Evolutionary conservation across 2,888 invertebrate species (phyloP).

Genomic region (Leptinotarsa haldemani): DNA sequence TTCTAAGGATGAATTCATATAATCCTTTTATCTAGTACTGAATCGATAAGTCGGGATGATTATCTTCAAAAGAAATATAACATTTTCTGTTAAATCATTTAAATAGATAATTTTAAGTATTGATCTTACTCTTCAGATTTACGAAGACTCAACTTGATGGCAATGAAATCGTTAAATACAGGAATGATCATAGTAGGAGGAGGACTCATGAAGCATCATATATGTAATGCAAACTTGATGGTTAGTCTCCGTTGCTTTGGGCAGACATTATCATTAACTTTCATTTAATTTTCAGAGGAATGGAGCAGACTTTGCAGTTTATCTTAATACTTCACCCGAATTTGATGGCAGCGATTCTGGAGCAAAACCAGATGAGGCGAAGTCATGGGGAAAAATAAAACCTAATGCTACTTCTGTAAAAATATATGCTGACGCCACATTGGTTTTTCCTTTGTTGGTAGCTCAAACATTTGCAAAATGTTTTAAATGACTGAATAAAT

Average conservation of each 20-base stretch:
- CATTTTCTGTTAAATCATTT: not conserved
- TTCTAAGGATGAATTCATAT: no score
- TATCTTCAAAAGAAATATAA: no score
- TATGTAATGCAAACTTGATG: conserved; percentile 99
- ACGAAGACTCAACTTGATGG: conserved; percentile 89
- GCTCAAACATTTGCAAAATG: conserved; percentile 93
- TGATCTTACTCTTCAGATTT: conserved; percentile 74
- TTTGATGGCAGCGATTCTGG: conserved; percentile 99
- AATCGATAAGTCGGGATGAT: no score
- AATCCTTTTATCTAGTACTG: no score
- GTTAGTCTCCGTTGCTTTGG: conserved; percentile 63
- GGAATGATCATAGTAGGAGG: conserved; percentile 98
- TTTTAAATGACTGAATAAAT: not conserved
- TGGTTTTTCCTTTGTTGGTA: conserved; percentile 94
- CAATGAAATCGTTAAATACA: conserved; percentile 91
- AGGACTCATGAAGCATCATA: conserved; percentile 98
- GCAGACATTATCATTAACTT: conserved; percentile 8
- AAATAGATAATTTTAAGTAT: conserved; percentile 12
- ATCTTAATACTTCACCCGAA: conserved; percentile 94
- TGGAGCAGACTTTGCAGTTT: conserved; percentile 96
- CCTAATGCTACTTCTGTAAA: conserved; percentile 91
- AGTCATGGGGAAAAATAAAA: conserved; percentile 98
- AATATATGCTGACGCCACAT: conserved; percentile 91
- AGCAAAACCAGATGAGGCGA: conserved; percentile 97
- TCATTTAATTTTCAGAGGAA: conserved; percentile 75